Conservation (phyloP, 2,797 vertebrate species). For the Malacoctenus gilli region DNA sequence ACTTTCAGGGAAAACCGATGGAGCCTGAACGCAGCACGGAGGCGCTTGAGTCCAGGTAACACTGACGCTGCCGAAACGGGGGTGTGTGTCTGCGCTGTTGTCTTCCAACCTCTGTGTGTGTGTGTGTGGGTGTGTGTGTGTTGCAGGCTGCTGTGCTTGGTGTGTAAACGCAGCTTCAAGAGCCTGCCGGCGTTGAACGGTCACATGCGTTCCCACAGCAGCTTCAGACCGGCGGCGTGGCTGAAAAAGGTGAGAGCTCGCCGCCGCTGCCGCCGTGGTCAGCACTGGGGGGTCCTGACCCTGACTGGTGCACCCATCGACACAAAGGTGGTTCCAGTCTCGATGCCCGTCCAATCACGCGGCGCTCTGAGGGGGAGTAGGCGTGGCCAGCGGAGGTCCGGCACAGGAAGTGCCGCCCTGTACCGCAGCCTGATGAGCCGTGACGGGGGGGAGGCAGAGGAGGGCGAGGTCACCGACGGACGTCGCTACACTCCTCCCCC, state of each 20-base stretch:
- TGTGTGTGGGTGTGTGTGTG: constrained; percentile 27
- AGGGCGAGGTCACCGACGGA: constrained; percentile 12
- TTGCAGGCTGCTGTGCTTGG: constrained; percentile 83
- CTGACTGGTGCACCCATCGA: constrained; percentile 65
- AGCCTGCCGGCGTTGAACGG: constrained; percentile 94
- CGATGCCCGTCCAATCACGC: constrained; percentile 80
- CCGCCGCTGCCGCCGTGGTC: no score
- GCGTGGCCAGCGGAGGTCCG: constrained; percentile 1
- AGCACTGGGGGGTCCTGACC: no score
- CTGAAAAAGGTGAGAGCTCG: constrained; percentile 56
- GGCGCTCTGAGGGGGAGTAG: not conserved
- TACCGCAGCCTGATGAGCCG: constrained; percentile 87
- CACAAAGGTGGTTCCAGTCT: constrained; percentile 89
- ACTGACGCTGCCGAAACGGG: not conserved
- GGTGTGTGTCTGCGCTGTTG: not conserved
- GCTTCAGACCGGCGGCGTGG: constrained; percentile 73
- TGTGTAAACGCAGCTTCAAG: constrained; percentile 91
- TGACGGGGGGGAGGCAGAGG: not conserved
- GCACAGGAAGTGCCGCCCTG: constrained; percentile 75
- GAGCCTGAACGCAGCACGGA: not conserved
- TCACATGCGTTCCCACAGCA: constrained; percentile 92
- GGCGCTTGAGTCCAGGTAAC: constrained; percentile 30
- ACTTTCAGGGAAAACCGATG: constrained; percentile 14
- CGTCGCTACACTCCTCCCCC: constrained; percentile 88
- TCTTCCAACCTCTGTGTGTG: not conserved